Evolutionary conservation across 2,797 vertebrate genomes (phyloP), one percentile per base, ranked within the genome.

Genomic region (Myripristis murdjan): DNA sequence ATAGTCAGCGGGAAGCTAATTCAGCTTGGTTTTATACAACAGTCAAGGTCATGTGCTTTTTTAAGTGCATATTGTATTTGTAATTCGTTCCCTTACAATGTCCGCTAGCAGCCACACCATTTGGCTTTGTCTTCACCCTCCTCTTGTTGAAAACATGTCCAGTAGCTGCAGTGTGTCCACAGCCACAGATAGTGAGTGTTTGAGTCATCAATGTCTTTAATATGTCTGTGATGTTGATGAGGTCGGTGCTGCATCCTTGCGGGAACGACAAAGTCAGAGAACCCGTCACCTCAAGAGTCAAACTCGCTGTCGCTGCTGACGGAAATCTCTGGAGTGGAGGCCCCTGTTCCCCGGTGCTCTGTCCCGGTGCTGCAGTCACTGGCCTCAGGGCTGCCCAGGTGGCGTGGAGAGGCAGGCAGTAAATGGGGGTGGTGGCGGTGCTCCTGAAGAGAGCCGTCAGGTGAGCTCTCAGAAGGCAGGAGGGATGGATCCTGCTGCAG

Each of bases 241-340:
- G 28, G 20, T 51, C 14, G 14, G 7, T 2, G 6, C 20, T 51
- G 14, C 23, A 48, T 10, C 41, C 12, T 16, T 9, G 20, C n/a
- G 39, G 48, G 23, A 12, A 5, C 15, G 41, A 23, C 12, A 49
- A 43, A 23, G 26, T 16, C 33, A 20, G 54, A 46, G 11, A 18
- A 55, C 20, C 52, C 10, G 0, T 24, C 47, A 0, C 67, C 80
- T 95, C 92, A 95, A 1, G 92, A 77, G 80, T 95, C 95, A 1
- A 93, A 95, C 82, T 95, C 95, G 75, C 94, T 95, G 91, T 95
- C 95, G 6, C 94, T 95, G 90, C 93, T 94, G 85, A 94, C 88
- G 0, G 94, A 95, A 81, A 95, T 95, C 43, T 95, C 94, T 0
- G 93, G 93, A 1, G 93, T 94, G 70, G 91, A 94, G 6, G 92